Conservation (phyloP, 2,797 vertebrate species). For the Danio tinwini region DNA sequence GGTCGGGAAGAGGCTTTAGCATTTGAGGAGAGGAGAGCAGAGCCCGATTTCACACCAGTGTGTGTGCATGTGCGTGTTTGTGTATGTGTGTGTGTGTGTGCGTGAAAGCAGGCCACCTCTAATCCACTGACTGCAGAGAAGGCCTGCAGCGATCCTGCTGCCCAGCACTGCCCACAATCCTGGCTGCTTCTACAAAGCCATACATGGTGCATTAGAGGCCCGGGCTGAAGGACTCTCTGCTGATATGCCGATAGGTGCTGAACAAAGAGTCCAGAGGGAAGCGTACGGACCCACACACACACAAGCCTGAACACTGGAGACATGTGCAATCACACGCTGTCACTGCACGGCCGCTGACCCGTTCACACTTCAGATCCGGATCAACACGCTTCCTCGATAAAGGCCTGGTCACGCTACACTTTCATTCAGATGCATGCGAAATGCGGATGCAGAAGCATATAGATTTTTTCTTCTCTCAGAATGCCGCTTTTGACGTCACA, state of each 20-base stretch:
- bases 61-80: slow-evolving; percentile 69
- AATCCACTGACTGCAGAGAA: slow-evolving; percentile 83
- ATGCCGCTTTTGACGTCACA: not conserved
- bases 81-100: slow-evolving; percentile 69
- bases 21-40: slow-evolving; percentile 70
- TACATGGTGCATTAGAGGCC: slow-evolving; percentile 80
- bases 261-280: slow-evolving; percentile 70
- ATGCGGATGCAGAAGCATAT: not conserved
- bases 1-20: slow-evolving; percentile 80
- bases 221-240: slow-evolving; percentile 79
- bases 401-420: slow-evolving; percentile 6
- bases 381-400: not conserved
- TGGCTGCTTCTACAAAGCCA: slow-evolving; percentile 77
- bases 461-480: not conserved
- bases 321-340: slow-evolving; percentile 49
- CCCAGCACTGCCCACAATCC: slow-evolving; percentile 59
- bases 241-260: slow-evolving; percentile 78
- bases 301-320: slow-evolving; percentile 51
- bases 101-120: slow-evolving; percentile 79
- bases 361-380: slow-evolving; percentile 28
- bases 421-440: not conserved
- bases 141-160: slow-evolving; percentile 78
- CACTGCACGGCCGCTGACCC: not conserved
- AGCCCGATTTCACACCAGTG: slow-evolving; percentile 82
- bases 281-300: slow-evolving; percentile 64